Conservation (phyloP, 1,140 invertebrate species). For the Drosophila erecta region DNA sequence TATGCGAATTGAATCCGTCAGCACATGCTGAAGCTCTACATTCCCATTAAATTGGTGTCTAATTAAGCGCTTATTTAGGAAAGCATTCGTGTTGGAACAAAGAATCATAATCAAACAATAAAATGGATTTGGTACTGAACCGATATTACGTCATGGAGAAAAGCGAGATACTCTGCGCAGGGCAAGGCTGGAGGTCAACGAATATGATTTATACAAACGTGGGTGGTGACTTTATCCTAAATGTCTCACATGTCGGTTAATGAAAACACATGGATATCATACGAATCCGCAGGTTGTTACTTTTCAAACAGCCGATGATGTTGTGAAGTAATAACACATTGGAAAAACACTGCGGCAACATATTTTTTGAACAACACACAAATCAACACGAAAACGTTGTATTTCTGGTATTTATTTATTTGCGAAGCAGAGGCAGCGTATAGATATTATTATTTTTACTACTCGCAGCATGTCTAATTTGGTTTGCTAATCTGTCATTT, state of each 20-base stretch:
- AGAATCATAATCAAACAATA: conserved; percentile 13
- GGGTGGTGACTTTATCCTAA: conserved; percentile 18
- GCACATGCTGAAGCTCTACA: not conserved
- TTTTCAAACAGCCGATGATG: conserved; percentile 40
- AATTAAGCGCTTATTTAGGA: not conserved
- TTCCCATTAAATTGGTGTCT: conserved; percentile 4
- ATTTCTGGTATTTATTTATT: conserved; percentile 19
- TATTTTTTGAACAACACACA: conserved; percentile 37
- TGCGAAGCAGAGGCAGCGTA: conserved; percentile 34
- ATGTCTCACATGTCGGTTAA: conserved; percentile 44
- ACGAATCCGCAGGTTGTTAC: conserved; percentile 33
- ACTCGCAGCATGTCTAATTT: conserved; percentile 43
- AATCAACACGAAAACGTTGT: conserved; percentile 36
- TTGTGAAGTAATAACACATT: conserved; percentile 47
- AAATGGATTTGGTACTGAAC: conserved; percentile 9
- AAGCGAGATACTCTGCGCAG: conserved; percentile 8
- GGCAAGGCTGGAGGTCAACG: conserved; percentile 42
- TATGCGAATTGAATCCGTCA: conserved; percentile 28
- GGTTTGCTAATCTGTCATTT: conserved; percentile 46
- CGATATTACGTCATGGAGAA: conserved; percentile 28
- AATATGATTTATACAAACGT: conserved; percentile 32
- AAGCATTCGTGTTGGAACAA: conserved; percentile 8
- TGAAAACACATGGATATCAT: conserved; percentile 35
- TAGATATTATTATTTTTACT: conserved; percentile 31
- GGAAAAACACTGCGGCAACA: conserved; percentile 47